Percentiles rank a stretch among this genome's conserved stretches.
Conservation (phyloP, 2,113 vertebrate species). For the Rhea pennata region DNA sequence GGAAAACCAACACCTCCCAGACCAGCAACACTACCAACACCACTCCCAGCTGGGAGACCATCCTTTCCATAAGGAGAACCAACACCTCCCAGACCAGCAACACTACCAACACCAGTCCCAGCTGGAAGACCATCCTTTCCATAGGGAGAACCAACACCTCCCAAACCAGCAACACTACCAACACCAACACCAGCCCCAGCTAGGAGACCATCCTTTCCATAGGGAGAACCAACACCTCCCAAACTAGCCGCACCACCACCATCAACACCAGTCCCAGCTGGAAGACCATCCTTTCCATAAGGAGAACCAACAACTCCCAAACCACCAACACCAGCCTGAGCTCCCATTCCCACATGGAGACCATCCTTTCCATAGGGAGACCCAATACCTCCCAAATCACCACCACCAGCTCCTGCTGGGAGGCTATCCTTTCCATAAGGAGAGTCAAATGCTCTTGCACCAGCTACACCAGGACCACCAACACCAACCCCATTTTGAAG, state of each 20-base stretch:
- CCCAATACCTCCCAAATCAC: fast-evolving
- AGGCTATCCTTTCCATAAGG: not conserved
- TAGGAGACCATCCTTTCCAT: not conserved
- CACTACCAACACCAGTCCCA: not conserved
- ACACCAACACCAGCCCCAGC: fast-evolving
- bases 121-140: not conserved
- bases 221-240: not conserved
- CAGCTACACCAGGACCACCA: too few species aligned
- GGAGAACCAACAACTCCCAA: fast-evolving
- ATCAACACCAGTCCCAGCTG: not conserved
- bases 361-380: not conserved
- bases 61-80: not conserved
- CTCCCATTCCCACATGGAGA: fast-evolving
- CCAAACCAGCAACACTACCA: not conserved
- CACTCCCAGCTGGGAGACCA: fast-evolving
- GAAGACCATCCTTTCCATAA: not conserved
- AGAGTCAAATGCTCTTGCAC: not conserved
- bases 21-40: not conserved
- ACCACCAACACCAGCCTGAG: not conserved
- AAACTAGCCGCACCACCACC: not conserved
- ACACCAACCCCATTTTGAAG: fast-evolving
- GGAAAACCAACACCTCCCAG: too few species aligned
- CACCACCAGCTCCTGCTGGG: not conserved
- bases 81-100: fast-evolving
- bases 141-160: not conserved